Percentiles rank a stretch among this genome's conserved stretches.
Conservation (phyloP, 2,797 vertebrate genomes). For the Prionace glauca region DNA sequence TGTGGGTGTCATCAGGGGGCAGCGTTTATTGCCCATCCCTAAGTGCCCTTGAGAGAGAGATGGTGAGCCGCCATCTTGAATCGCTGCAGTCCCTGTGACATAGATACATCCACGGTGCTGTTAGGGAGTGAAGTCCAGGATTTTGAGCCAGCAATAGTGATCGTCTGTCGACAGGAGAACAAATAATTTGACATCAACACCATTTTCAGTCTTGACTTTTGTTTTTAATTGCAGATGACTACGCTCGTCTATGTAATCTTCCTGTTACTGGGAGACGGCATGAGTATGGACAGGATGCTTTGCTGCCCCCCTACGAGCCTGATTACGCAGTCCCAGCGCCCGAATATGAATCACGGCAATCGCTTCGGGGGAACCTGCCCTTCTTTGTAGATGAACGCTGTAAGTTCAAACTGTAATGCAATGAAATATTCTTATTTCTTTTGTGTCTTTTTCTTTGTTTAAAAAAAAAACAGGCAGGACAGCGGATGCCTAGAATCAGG, state of each 20-base stretch:
- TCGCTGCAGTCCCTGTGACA: conserved; percentile 34
- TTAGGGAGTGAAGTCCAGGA: not conserved
- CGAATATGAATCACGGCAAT: conserved; percentile 46
- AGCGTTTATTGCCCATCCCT: conserved; percentile 43
- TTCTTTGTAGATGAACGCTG: conserved; percentile 54
- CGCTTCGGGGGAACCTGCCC: conserved; percentile 40
- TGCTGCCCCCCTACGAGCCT: conserved; percentile 68
- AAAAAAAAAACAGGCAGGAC: not conserved
- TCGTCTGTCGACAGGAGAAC: not conserved
- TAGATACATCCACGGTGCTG: not conserved
- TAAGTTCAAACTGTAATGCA: conserved; percentile 48
- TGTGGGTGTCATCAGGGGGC: not conserved
- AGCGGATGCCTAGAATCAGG: not conserved
- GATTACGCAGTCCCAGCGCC: conserved; percentile 49
- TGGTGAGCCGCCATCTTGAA: not conserved
- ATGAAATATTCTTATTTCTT: not conserved
- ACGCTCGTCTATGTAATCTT: conserved; percentile 84
- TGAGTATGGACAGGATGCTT: conserved; percentile 77
- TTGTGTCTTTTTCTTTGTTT: not conserved
- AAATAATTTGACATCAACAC: not conserved
- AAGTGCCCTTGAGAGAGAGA: not conserved
- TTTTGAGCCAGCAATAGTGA: not conserved
- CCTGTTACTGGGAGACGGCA: conserved; percentile 57
- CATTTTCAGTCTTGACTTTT: conserved; percentile 23
- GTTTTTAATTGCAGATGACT: conserved; percentile 65